Evolutionary conservation across 2,113 vertebrate genomes (phyloP).

Genomic region (Stigmatopora nigra): DNA sequence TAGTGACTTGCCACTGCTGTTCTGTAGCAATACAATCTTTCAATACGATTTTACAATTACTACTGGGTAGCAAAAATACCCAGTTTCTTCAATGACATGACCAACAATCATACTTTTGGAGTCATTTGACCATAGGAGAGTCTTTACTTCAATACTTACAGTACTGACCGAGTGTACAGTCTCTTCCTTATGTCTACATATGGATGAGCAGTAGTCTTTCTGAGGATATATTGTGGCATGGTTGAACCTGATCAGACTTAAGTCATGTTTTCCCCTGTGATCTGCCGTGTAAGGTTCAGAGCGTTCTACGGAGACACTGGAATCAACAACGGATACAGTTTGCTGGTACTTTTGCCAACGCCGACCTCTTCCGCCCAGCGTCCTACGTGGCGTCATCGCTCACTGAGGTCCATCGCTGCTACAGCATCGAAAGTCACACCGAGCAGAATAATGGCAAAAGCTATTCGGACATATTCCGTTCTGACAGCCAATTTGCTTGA

Average conservation of each 20-base stretch:
- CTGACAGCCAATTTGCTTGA: slow-evolving; percentile 81
- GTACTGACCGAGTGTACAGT: too few species aligned
- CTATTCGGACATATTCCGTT: slow-evolving; percentile 76
- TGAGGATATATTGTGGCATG: background rate
- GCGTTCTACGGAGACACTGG: slow-evolving; percentile 86
- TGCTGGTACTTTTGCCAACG: slow-evolving; percentile 81
- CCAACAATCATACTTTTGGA: background rate
- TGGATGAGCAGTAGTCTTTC: background rate
- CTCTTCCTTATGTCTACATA: too few species aligned
- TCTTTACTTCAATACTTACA: too few species aligned
- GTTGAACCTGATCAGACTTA: background rate
- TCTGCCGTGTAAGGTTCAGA: slow-evolving; percentile 76
- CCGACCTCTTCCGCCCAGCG: slow-evolving; percentile 80
- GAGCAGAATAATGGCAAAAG: slow-evolving; percentile 88
- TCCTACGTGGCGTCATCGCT: slow-evolving; percentile 87
- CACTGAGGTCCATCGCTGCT: slow-evolving; percentile 83
- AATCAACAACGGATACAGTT: slow-evolving; percentile 92
- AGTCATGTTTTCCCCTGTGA: background rate
- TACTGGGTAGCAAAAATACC: background rate
- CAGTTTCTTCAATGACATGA: background rate
- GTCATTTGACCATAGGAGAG: background rate
- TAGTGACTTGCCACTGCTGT: background rate
- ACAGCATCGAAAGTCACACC: slow-evolving; percentile 81
- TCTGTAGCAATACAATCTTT: background rate
- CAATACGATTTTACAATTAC: background rate